phyloP scores from a whole-genome alignment of 2,888 invertebrate species.

The Lamellibrachia columna region DNA sequence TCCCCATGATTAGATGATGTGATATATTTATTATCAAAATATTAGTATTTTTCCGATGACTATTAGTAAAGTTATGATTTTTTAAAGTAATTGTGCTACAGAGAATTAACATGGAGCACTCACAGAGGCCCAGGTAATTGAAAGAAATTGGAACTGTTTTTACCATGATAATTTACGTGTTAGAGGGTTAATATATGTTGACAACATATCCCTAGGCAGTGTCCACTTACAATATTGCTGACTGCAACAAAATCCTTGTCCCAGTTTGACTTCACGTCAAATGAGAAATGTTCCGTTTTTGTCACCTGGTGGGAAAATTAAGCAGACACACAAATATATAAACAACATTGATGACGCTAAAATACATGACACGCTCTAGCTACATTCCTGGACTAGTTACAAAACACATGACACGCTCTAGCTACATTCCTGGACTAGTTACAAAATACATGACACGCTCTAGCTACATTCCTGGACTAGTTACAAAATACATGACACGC shows the following conservation, averaged over 20 bases:
- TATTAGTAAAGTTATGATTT: too few relatives aligned
- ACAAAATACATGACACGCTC: not conserved
- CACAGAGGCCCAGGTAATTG: too few relatives aligned
- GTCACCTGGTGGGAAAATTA: not conserved
- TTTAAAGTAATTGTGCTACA: too few relatives aligned
- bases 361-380: not conserved
- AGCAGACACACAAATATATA: not conserved
- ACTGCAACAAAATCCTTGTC: not conserved
- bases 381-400: not conserved
- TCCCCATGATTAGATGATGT: too few relatives aligned
- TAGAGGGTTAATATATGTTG: too few relatives aligned
- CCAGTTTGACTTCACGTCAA: not conserved
- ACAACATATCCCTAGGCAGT: not conserved
- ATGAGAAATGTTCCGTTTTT: not conserved
- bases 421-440: not conserved
- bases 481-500: not conserved
- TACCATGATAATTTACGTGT: too few relatives aligned
- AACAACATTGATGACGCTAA: not conserved
- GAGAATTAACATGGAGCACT: too few relatives aligned
- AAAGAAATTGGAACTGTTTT: too few relatives aligned
- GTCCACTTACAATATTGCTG: constrained; percentile 6
- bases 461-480: not conserved
- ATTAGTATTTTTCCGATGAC: too few relatives aligned
- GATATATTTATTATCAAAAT: too few relatives aligned
- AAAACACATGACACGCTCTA: not conserved